A percentile compares a stretch with the other conserved stretches of the same genome.
These are phyloP conservation scores for Epinotia brunnichana DNA, from an alignment of 2,888 invertebrate genomes.

Conservation along the genomic window DNA sequence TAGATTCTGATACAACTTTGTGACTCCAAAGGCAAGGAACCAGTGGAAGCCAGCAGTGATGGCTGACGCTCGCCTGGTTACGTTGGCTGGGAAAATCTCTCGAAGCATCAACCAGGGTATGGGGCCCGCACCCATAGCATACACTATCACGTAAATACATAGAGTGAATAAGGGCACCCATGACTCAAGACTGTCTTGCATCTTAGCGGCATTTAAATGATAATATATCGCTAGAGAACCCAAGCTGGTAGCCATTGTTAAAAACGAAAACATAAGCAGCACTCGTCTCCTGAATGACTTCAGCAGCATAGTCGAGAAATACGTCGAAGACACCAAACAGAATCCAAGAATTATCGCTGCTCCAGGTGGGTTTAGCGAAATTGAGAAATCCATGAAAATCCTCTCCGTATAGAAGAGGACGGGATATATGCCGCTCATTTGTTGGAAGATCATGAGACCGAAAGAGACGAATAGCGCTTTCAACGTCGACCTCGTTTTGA, in stretches of 20 bases:
- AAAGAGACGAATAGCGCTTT: slow-evolving; percentile 80
- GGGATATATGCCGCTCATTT: slow-evolving; percentile 85
- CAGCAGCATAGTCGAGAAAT: slow-evolving; percentile 82
- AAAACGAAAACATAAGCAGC: slow-evolving; percentile 85
- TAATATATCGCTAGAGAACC: slow-evolving; percentile 79
- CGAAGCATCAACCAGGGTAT: slow-evolving; percentile 89
- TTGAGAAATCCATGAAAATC: slow-evolving; percentile 80
- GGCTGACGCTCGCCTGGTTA: slow-evolving; percentile 86
- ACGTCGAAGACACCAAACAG: slow-evolving; percentile 83
- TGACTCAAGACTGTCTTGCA: slow-evolving; percentile 50
- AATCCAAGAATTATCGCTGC: slow-evolving; percentile 85
- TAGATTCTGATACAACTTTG: slow-evolving; percentile 86
- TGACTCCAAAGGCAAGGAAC: slow-evolving; percentile 86
- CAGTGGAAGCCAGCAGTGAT: slow-evolving; percentile 88
- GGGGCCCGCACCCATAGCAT: slow-evolving; percentile 87
- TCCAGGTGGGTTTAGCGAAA: slow-evolving; percentile 67
- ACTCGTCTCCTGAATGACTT: slow-evolving; percentile 85
- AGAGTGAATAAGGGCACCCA: slow-evolving; percentile 85
- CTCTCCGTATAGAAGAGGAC: slow-evolving; percentile 84
- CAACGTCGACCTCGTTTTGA: slow-evolving; percentile 69
- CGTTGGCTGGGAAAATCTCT: slow-evolving; percentile 86
- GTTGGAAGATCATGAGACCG: slow-evolving; percentile 87
- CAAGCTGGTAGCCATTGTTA: slow-evolving; percentile 82
- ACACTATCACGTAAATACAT: slow-evolving; percentile 83
- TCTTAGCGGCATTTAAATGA: slow-evolving; percentile 63